Evolutionary conservation across 2,113 vertebrate genomes (phyloP), one percentile per base, ranked within the genome.

Genomic region (Hippocampus abdominalis): DNA sequence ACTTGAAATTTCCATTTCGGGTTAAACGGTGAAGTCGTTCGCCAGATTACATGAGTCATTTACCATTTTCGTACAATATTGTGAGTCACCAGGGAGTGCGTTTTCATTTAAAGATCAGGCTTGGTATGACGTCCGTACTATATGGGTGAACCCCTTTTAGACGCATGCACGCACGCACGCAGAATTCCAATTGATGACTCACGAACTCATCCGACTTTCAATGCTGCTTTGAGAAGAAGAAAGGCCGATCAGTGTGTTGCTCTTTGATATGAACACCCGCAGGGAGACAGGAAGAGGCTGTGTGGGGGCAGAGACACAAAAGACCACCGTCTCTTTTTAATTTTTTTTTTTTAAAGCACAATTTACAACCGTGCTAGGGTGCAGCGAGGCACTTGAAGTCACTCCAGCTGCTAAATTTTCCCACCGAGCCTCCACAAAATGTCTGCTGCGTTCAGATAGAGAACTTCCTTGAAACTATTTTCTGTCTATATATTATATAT

Each of bases 31-130:
- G 7, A 13, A 32, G 20, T 64, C 25, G 18, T 64, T 36, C 54
- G 32, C 36, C 0, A 64, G 27, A 75, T 61, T 13, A 48, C 69
- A 56, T 49, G 64, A 16, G 51, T 84, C 76, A 86, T 71, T 73
- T 70, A 72, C 56, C 74, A 62, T 70, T 80, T 75, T 72, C 68
- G 70, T 64, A 69, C 60, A 60, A 48, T 74, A 63, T 9, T 59
- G 49, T 78, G 78, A 84, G 72, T 86, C 84, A 86, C 79, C 36
- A 10, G 27, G 66, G 1, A 51, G 39, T 74, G 51, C 56, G 61
- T 27, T 59, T 75, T 75, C 56, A 64, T 63, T 67, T 70, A 44
- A 69, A 72, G 11, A 75, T 12, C 63, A 65, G n/a, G 68, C 32
- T 64, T 69, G 57, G 63, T 42, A 39, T 27, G 29, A 54, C 23